Evolutionary conservation across 2,113 vertebrate species (phyloP).

Genomic region (zebrafish (Danio rerio)): DNA sequence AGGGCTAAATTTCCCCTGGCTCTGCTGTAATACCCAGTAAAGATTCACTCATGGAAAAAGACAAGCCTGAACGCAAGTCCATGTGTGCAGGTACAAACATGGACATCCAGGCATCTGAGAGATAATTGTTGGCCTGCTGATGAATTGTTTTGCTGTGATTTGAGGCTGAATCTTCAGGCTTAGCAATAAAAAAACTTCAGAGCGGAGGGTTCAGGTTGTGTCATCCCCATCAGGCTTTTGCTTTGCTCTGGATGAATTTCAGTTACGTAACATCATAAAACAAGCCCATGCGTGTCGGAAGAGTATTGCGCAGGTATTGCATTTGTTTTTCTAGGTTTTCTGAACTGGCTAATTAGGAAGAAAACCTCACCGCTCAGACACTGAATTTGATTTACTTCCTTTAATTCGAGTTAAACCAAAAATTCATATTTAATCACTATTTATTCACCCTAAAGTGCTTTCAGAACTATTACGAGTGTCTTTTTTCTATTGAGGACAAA

Average conservation of each 20-base stretch:
- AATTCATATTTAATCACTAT: too few species aligned
- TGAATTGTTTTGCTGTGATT: constrained; percentile 34
- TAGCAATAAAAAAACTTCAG: constrained; percentile 41
- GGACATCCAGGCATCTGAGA: constrained; percentile 38
- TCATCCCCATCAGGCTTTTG: constrained; percentile 29
- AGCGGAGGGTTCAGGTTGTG: constrained; percentile 46
- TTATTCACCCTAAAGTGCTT: too few species aligned
- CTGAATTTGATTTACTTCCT: neutral
- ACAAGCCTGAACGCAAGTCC: constrained; percentile 29
- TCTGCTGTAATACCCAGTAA: neutral
- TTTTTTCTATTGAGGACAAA: too few species aligned
- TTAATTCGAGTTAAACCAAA: too few species aligned
- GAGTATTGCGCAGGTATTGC: neutral
- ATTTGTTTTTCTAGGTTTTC: neutral
- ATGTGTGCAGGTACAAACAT: constrained; percentile 38
- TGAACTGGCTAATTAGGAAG: neutral
- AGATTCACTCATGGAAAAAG: neutral
- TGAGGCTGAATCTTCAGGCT: constrained; percentile 41
- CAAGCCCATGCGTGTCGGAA: constrained; percentile 1
- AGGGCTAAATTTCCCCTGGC: neutral
- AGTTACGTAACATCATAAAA: constrained; percentile 16
- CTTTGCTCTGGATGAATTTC: neutral
- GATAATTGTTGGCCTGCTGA: constrained; percentile 35
- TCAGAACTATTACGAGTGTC: too few species aligned
- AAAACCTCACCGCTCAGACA: neutral